Base-by-base conservation (phyloP, 2,888 invertebrate genomes). In the Noctua pronuba region DNA sequence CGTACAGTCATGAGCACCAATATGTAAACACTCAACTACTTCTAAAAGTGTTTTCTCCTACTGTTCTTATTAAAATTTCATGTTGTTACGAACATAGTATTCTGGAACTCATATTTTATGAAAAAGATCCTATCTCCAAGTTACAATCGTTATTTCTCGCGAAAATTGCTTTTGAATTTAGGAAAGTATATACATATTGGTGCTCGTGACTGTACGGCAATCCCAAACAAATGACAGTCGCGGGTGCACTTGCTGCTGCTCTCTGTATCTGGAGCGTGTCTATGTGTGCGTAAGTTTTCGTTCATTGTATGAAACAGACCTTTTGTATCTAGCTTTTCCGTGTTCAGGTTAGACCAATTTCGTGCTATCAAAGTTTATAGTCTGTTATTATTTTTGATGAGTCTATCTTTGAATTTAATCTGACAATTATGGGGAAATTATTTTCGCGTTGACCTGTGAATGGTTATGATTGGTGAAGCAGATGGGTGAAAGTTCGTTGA, bases 311-410 rank as follows among this genome's bases (percentile, higher is more conserved):
- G 11, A 0, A 64, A 2, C 13, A 0, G 1, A 2, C 24, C 46
- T 78, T 65, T 52, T 78, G n/a, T 3, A 21, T 7, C 1, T 46
- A 13, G 2, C 1, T 31, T 5, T 38, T 21, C 1, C 21, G 16
- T 46, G 11, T 0, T 13, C 28, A 79, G n/a, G 55, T 65, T 74
- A 75, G 75, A 76, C 65, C 66, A 73, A 79, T 79, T 85, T 73
- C 13, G 35, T 46, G 77, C 66, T 62, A 70, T 83, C 67, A 79
- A 79, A 77, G 77, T 85, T 66, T 60, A 87, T 76, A 62, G 77
- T 49, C 75, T 44, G 76, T 74, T 80, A 86, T 86, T 76, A 87
- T 79, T 79, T 83, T 58, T 83, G 77, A 86, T 83, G 71, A 46
- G 28, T 77, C 77, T 83, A 83, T 79, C 79, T 85, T 46, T 49